Evolutionary conservation across 2,888 invertebrate species (phyloP).

Genomic region (Scelioninae gen. 2): DNA sequence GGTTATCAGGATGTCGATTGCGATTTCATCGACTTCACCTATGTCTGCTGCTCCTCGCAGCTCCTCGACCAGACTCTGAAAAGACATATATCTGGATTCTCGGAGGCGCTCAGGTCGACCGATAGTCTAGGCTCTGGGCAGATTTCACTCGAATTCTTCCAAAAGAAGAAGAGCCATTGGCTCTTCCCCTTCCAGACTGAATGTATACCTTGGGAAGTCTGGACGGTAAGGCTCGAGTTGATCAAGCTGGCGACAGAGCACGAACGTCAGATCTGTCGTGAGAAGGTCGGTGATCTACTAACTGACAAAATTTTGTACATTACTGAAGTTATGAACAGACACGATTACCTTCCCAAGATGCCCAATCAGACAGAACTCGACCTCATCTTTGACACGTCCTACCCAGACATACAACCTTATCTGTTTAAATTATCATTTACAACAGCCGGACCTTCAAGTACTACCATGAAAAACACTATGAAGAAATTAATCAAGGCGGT

Average conservation of each 20-base stretch:
- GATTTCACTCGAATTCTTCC: constrained; percentile 96
- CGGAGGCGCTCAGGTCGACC: constrained; percentile 84
- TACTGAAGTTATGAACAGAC: constrained; percentile 95
- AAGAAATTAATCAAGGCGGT: constrained; percentile 88
- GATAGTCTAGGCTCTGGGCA: constrained; percentile 84
- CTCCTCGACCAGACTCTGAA: constrained; percentile 83
- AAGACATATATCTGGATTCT: constrained; percentile 86
- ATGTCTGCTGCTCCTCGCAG: constrained; percentile 95
- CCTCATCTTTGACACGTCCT: constrained; percentile 94
- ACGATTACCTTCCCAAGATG: constrained; percentile 97
- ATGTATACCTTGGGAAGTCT: constrained; percentile 98
- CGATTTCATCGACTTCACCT: constrained; percentile 98
- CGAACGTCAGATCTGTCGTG: constrained; percentile 90
- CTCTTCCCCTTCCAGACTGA: constrained; percentile 85
- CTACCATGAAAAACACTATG: constrained; percentile 91
- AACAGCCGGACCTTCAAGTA: constrained; percentile 85
- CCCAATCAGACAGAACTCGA: constrained; percentile 94
- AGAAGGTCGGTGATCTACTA: constrained; percentile 90
- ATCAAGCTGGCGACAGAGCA: constrained; percentile 90
- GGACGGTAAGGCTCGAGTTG: constrained; percentile 95
- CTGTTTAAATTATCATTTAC: constrained; percentile 94
- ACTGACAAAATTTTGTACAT: constrained; percentile 96
- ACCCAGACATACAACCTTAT: constrained; percentile 96
- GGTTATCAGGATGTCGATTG: constrained; percentile 98
- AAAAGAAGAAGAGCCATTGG: constrained; percentile 93